phyloP scores from a whole-genome alignment of 2,113 vertebrate genomes.

The Pluvianellus socialis region DNA sequence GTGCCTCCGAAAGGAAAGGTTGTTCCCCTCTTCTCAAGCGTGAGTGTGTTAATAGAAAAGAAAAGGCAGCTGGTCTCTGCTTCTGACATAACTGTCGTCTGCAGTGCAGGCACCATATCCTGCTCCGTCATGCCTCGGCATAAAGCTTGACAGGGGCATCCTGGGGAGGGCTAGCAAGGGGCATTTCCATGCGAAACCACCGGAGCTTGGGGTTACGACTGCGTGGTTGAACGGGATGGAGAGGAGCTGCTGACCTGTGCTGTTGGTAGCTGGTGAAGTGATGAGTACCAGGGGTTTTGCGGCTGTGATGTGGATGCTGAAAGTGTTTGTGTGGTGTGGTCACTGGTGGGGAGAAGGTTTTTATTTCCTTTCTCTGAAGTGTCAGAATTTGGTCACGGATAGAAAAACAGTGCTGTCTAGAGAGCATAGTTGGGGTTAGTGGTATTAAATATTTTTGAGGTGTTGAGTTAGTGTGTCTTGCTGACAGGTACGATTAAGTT shows the following conservation, averaged over 20 bases:
- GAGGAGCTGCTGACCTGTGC: neutral
- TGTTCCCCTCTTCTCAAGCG: neutral
- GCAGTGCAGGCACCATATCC: neutral
- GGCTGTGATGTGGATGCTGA: neutral
- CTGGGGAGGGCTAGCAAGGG: neutral
- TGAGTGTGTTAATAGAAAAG: neutral
- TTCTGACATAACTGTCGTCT: neutral
- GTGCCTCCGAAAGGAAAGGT: neutral
- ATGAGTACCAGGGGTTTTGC: neutral
- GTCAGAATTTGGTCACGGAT: neutral
- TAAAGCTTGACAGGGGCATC: neutral
- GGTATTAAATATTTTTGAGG: neutral
- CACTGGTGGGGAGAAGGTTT: neutral
- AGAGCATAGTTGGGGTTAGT: neutral
- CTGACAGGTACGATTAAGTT: neutral
- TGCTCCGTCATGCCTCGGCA: rapidly evolving
- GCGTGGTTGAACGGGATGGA: neutral
- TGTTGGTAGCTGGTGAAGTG: neutral
- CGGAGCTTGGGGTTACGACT: neutral
- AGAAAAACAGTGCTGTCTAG: neutral
- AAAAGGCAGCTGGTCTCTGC: neutral
- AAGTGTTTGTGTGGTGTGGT: neutral
- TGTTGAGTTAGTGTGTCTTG: neutral
- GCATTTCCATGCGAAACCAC: neutral
- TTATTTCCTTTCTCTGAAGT: neutral